phyloP scores from a whole-genome alignment of 2,797 vertebrate species.

The Tragelaphus eurycerus region DNA sequence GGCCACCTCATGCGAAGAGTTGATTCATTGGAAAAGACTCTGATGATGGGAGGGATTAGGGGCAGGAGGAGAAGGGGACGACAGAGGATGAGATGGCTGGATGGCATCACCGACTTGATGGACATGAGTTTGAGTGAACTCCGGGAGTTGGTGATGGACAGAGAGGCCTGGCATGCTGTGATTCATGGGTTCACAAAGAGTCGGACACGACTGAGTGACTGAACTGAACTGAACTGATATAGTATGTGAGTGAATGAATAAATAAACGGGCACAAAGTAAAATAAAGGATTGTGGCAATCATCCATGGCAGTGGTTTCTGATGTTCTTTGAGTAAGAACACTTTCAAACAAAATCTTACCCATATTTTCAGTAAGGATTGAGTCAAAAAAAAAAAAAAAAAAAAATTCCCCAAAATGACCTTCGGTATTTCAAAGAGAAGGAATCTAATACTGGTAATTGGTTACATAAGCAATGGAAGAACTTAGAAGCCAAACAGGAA shows the following conservation, averaged over 20 bases:
- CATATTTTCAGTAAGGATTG: background rate
- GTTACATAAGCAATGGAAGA: background rate
- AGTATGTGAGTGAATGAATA: background rate
- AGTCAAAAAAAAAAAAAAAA: background rate
- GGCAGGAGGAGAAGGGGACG: no score
- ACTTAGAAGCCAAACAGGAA: background rate
- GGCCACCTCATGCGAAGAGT: no score
- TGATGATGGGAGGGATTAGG: no score
- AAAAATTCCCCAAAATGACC: background rate
- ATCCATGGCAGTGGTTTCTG: background rate
- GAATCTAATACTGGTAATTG: background rate
- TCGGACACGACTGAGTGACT: no score
- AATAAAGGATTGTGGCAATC: background rate
- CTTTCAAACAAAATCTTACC: constrained; percentile 22
- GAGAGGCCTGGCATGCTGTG: no score
- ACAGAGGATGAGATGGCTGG: no score
- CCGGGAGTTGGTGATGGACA: no score
- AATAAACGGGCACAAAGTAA: background rate
- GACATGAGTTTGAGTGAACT: no score
- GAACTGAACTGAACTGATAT: no score
- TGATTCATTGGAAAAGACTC: no score
- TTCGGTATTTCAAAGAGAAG: background rate
- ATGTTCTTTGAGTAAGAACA: background rate
- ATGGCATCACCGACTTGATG: no score
- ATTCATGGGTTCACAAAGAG: no score